Base-by-base conservation (phyloP, 2,888 invertebrate species). In the Lepetodrilus schrolli region DNA sequence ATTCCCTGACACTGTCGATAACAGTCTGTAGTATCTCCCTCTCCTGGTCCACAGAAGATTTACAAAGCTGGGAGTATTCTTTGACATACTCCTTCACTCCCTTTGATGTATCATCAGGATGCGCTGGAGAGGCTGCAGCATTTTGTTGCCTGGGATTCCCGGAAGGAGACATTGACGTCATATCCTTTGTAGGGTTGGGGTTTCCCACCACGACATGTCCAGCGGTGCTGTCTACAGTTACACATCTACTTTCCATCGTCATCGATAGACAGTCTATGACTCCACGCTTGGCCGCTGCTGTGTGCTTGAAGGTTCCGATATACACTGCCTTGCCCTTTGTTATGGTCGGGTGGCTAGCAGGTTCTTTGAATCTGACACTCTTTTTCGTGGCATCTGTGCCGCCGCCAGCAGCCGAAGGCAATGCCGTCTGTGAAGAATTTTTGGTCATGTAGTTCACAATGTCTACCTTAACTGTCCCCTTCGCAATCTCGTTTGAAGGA, bases 21-120 rank as follows among this genome's bases (percentile, higher is more conserved):
- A 58, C 58, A 4, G 30, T 58, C 30, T 30, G 26, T 1, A 58
- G 58, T 30, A 58, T 58, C n/a, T 58, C 26, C 17, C 58, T 58
- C n/a, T 58, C 58, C 17, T 58, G 58, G 30, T 58, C 34, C 10
- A 58, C 58, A 23, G 58, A 58, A 23, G 58, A 23, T 5, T 58
- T 58, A 58, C 58, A 58, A 8, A 58, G 58, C 30, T 58, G 30
- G 23, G 58, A 58, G 17, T 58, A 58, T 5, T 58, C 58, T 10
- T 58, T 58, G 30, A 58, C 58, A 30, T 58, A 58, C 34, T 58
- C 58, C n/a, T 58, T 58, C 10, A 58, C 58, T 5, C 58, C 58
- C 34, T 58, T 58, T 30, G 13, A 7, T 1, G 10, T 7, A 13
- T 30, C 58, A 13, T 17, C 1, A 3, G 30, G 26, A 30, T n/a